These are phyloP conservation scores for Grus americana DNA, from an alignment of 2,113 vertebrate species.

Conservation along the genomic window DNA sequence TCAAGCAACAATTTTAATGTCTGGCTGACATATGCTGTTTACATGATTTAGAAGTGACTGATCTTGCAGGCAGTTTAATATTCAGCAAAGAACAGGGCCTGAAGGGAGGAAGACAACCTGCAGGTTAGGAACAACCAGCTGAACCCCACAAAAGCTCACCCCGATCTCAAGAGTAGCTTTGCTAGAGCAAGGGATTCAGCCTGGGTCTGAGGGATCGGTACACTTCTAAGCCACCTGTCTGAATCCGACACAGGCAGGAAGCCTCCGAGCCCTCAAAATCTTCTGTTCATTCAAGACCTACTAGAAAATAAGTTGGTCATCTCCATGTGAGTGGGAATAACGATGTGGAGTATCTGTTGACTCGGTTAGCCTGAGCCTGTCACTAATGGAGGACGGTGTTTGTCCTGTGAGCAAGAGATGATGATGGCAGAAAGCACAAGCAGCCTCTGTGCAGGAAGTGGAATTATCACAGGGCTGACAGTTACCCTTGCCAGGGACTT, in stretches of 20 bases:
- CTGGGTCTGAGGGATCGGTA: background rate
- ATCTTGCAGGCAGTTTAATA: background rate
- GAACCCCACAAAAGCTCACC: background rate
- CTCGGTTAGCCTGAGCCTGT: background rate
- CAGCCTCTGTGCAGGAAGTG: background rate
- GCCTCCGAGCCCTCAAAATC: background rate
- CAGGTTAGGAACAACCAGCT: background rate
- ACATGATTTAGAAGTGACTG: background rate
- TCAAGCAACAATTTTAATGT: background rate
- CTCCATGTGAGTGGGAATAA: background rate
- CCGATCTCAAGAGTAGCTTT: background rate
- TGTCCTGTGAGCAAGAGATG: background rate
- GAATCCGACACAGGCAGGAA: background rate
- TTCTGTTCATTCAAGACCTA: background rate
- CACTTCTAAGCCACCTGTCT: background rate
- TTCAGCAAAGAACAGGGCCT: background rate
- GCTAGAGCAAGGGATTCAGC: background rate
- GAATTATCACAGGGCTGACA: background rate
- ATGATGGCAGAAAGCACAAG: background rate
- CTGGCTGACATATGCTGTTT: background rate
- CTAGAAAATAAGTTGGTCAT: background rate
- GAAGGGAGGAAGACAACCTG: background rate
- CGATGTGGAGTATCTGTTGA: background rate
- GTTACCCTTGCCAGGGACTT: background rate
- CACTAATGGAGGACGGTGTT: background rate